Base-by-base conservation (phyloP, 2,888 invertebrate genomes). In the Macrophya alboannulata region DNA sequence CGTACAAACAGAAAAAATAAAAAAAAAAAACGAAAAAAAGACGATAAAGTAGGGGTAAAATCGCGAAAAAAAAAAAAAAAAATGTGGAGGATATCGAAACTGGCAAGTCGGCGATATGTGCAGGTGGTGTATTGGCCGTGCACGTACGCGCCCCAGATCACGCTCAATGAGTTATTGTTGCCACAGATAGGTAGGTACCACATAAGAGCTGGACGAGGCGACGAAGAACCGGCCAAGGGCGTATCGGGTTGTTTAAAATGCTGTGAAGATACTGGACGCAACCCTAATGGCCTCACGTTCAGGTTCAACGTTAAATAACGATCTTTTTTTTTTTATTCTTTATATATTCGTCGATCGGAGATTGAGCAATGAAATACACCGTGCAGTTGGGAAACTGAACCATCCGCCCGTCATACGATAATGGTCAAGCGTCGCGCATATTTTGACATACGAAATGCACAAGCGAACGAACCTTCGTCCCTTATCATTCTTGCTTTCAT, bases 111-210 rank as follows among this genome's bases (percentile, higher is more conserved):
- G 62, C 3, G 21, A 12, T 0, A 31, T 17, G 8, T 43, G 10
- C 62, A 31, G 25, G 62, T 68, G 37, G 68, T 21, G 25, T 31
- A 17, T 15, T 37, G 37, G 15, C 31, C 25, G 79, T 37, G 21
- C 82, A 83, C 82, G 82, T 83, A 83, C 31, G 68, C 82, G 82
- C 82, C 82, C 82, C 43, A 83, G 82, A 83, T 83, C 82, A 83
- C 82, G 82, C 15, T 83, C 82, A 83, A 83, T 83, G 48, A 83
- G 25, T 83, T 68, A 83, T 83, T 48, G 82, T 83, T 79, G 77
- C 68, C 82, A 48, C 45, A 83, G 1, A 76, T 31, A n/a, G 17
- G 62, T 37, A 15, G 51, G 40, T n/a, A 43, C 25, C 15, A 72
- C 43, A 45, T 17, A 10, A n/a, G n/a, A 59, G 62, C 37, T 55